These are phyloP conservation scores for Sebastes steindachneri DNA, from an alignment of 2,797 vertebrate species.

Conservation along the genomic window DNA sequence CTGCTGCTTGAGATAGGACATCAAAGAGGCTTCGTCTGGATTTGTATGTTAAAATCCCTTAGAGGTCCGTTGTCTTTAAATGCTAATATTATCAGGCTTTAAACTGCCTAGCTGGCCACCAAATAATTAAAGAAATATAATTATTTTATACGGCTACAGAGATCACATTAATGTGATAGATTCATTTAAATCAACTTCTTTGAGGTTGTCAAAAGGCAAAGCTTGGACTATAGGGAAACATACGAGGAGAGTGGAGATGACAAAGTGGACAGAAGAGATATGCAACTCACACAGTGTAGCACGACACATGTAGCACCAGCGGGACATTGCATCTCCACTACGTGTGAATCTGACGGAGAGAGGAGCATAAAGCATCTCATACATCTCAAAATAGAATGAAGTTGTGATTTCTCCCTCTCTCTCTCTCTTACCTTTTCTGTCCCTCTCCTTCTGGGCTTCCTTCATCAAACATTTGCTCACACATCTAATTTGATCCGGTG, in stretches of 20 bases:
- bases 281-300: background rate
- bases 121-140: background rate
- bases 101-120: background rate
- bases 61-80: constrained; percentile 31
- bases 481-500: background rate
- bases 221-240: background rate
- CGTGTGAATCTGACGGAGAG: constrained; percentile 12
- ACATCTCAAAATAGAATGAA: constrained; percentile 18
- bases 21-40: constrained; percentile 19
- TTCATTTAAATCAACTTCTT: background rate
- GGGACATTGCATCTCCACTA: background rate
- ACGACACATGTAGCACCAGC: constrained; percentile 16
- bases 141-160: background rate
- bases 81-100: constrained; percentile 1
- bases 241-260: background rate
- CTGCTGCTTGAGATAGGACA: constrained; percentile 27
- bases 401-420: constrained; percentile 2
- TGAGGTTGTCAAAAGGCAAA: background rate
- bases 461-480: background rate
- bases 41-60: constrained; percentile 5
- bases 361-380: constrained; percentile 4
- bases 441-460: background rate
- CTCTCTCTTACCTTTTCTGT: background rate
- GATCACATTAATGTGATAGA: background rate
- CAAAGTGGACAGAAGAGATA: background rate